These are phyloP conservation scores for Chelonia mydas DNA, from an alignment of 2,797 vertebrate species.

Conservation along the genomic window DNA sequence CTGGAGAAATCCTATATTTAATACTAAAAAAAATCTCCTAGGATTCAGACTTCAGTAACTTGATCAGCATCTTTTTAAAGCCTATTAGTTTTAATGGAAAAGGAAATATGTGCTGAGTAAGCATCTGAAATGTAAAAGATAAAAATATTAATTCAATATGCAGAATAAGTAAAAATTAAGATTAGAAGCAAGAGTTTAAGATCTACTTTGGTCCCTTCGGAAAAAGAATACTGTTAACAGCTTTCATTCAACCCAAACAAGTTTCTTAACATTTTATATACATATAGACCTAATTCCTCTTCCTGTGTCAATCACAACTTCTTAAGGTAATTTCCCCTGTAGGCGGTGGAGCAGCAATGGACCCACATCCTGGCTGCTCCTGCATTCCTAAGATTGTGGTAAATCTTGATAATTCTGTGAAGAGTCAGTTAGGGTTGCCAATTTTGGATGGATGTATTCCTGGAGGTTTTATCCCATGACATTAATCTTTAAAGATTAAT, in stretches of 20 bases:
- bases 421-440: not conserved
- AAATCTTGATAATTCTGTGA: not conserved
- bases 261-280: not conserved
- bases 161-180: not conserved
- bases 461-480: too few relatives aligned
- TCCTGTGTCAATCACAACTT: not conserved
- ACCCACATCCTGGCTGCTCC: not conserved
- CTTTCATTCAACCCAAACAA: not conserved
- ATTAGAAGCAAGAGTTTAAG: conserved; percentile 2
- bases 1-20: not conserved
- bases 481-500: too few relatives aligned
- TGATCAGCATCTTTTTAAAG: not conserved
- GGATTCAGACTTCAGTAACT: not conserved
- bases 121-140: not conserved
- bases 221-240: conserved; percentile 2
- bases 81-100: not conserved
- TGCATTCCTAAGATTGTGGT: not conserved
- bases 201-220: not conserved
- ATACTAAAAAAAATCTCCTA: not conserved
- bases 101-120: not conserved
- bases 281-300: not conserved
- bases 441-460: too few relatives aligned
- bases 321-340: not conserved
- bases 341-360: accelerated
- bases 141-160: not conserved